These are phyloP conservation scores for Noctua pronuba DNA, from an alignment of 2,888 invertebrate species.

Conservation along the genomic window DNA sequence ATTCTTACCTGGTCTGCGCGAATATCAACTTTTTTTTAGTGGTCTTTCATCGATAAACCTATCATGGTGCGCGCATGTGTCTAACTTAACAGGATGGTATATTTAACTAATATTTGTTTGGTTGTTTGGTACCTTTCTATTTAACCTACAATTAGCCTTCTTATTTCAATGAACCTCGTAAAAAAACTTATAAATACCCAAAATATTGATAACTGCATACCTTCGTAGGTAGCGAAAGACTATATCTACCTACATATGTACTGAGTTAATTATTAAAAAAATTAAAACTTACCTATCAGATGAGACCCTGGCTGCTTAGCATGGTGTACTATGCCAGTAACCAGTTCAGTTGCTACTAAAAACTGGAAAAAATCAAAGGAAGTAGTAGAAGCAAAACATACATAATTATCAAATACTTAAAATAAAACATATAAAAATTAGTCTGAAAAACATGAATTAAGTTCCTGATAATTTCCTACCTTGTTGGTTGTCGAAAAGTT, in stretches of 20 bases:
- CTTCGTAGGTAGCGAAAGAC: background rate
- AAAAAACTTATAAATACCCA: no score
- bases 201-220: no score
- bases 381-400: background rate
- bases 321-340: background rate
- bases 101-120: no score
- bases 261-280: background rate
- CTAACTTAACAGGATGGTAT: no score
- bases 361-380: background rate
- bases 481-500: background rate
- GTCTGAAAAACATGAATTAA: background rate
- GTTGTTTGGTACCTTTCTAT: no score
- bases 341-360: background rate
- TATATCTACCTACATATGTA: background rate
- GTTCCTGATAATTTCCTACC: background rate
- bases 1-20: background rate
- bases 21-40: no score
- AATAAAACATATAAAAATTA: background rate
- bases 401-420: background rate
- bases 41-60: no score
- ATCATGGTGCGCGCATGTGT: no score
- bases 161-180: no score
- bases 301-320: background rate
- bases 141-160: no score
- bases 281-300: background rate